Base-by-base conservation (phyloP, 2,888 invertebrate species). In the Chymomyza fuscimana region DNA sequence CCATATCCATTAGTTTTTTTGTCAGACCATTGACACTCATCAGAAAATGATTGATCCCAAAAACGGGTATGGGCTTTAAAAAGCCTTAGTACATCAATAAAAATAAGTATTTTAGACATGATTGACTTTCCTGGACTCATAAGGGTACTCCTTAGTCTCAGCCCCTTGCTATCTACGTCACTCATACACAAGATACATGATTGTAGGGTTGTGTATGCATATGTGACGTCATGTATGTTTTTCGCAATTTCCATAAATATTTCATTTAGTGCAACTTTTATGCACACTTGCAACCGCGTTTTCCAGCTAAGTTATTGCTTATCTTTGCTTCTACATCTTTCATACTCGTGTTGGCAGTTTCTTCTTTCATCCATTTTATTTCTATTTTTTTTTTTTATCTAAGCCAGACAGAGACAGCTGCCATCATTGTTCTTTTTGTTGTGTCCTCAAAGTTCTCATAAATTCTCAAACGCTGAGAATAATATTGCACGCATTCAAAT, bases 161-260 rank as follows among this genome's bases (percentile, higher is more conserved):
- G 4, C 4, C 32, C 32, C 32, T 32, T 5, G 32, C 9, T 9
- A 32, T 32, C 9, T 5, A 32, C 32, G 32, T 32, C 32, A 32
- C 32, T 32, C 3, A 7, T 32, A 5, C 32, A 5, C 32, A 32
- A 32, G 9, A 32, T 32, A 32, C 7, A 32, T 32, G 6, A 7
- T 32, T 32, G 32, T 32, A 32, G 7, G 2, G 32, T 32, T 32
- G 32, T 32, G 32, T 7, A 32, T 32, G 32, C 32, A 32, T 9
- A 32, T 32, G 32, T 32, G 32, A 32, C 32, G 32, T 32, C 32
- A 32, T 32, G 32, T 32, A 32, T 32, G 32, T 32, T 32, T 32
- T 32, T 32, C 73, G 75, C 88, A 73, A 88, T 86, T 82, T 86
- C 79, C 88, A 86, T 86, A 85, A 84, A 86, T 86, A 87, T 88